Percentiles rank a stretch among this genome's conserved stretches.
These are phyloP conservation scores for Glaucomys volans DNA, from an alignment of 2,113 vertebrate species.

Conservation along the genomic window DNA sequence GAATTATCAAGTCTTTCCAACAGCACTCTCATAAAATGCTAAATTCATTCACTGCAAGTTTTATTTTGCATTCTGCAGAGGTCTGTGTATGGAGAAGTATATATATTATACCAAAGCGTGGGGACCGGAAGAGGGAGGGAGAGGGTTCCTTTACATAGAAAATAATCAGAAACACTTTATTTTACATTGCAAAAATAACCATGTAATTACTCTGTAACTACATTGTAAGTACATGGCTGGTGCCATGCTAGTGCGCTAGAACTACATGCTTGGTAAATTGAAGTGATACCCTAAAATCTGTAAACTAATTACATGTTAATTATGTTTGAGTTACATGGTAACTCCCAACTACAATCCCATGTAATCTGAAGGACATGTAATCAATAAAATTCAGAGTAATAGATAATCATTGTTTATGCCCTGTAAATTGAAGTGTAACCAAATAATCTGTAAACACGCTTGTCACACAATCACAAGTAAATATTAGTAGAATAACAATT, in stretches of 20 bases:
- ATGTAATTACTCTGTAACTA: conserved; percentile 91
- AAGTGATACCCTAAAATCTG: conserved; percentile 85
- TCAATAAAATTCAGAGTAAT: conserved; percentile 88
- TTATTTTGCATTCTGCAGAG: conserved; percentile 97
- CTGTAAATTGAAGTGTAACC: conserved; percentile 92
- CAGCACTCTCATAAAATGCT: conserved; percentile 96
- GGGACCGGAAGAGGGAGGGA: conserved; percentile 81
- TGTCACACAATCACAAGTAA: conserved; percentile 97
- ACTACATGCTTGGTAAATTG: conserved; percentile 86
- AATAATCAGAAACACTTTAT: conserved; percentile 93
- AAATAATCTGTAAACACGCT: conserved; percentile 97
- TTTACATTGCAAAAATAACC: conserved; percentile 93
- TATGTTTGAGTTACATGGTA: conserved; percentile 87
- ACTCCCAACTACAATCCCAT: conserved; percentile 86
- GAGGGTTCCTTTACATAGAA: conserved; percentile 94
- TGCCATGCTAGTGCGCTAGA: conserved; percentile 87
- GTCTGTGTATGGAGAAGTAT: conserved; percentile 98
- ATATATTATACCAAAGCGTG: conserved; percentile 93
- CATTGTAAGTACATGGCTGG: conserved; percentile 88
- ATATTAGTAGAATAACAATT: conserved; percentile 96
- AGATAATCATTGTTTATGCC: conserved; percentile 90
- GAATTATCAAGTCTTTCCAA: conserved; percentile 98
- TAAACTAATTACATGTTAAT: conserved; percentile 86
- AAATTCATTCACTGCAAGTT: conserved; percentile 96
- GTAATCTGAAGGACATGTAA: conserved; percentile 84